Conservation (phyloP, 35 echinoderm and acorn worm genomes). For the Apostichopus parvimensis region DNA sequence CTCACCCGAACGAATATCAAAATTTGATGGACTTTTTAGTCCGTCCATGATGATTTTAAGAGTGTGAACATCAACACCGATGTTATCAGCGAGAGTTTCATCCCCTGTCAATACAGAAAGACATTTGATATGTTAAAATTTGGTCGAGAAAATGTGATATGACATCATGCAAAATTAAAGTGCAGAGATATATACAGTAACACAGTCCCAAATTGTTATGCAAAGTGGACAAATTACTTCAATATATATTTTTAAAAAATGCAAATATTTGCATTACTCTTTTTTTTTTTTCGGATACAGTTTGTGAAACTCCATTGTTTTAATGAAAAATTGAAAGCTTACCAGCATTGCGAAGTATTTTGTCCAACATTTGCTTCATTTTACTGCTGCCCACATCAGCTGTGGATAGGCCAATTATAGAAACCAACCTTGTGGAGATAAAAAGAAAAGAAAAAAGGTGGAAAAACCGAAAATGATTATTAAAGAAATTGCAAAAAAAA, state of each 20-base stretch:
- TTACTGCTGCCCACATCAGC: not conserved
- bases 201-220: too few relatives aligned
- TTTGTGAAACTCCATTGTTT: too few relatives aligned
- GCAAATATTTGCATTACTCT: too few relatives aligned
- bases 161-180: too few relatives aligned
- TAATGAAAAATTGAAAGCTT: not conserved
- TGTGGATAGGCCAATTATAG: not conserved
- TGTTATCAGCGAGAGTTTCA: constrained; percentile 41
- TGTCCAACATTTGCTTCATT: not conserved
- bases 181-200: too few relatives aligned
- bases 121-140: too few relatives aligned
- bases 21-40: constrained; percentile 71
- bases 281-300: too few relatives aligned
- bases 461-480: not conserved
- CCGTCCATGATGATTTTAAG: constrained; percentile 88
- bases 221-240: too few relatives aligned
- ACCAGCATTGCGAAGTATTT: not conserved
- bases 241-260: too few relatives aligned
- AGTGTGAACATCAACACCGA: constrained; percentile 72
- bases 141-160: too few relatives aligned
- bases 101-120: constrained; percentile 9
- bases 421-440: not conserved
- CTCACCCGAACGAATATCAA: constrained; percentile 89
- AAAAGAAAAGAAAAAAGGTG: not conserved
- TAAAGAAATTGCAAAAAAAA: too few relatives aligned